A percentile compares a stretch with the other conserved stretches of the same genome.
Conservation (phyloP, 2,888 invertebrate genomes). For the Tetranychus piercei region DNA sequence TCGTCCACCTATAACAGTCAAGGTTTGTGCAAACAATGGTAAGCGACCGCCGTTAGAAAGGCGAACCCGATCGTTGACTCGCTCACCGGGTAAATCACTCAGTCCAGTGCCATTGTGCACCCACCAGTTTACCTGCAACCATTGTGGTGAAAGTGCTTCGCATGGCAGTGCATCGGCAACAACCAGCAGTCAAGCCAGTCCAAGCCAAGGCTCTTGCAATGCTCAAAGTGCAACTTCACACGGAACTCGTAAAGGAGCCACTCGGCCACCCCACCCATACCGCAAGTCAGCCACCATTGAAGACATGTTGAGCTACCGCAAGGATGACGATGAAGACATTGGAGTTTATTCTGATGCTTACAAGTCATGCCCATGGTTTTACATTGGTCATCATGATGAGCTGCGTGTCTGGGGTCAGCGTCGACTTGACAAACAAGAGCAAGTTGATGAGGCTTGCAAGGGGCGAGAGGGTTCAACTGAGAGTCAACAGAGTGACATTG, state of each 20-base stretch:
- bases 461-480: not conserved
- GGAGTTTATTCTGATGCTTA: conserved; percentile 58
- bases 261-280: not conserved
- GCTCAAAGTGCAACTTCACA: not conserved
- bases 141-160: conserved; percentile 17
- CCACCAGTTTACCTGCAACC: conserved; percentile 20
- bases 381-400: conserved; percentile 53
- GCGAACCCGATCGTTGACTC: not conserved
- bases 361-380: conserved; percentile 51
- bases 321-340: conserved; percentile 24
- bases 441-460: not conserved
- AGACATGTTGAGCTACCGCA: conserved; percentile 4
- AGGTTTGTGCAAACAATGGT: not conserved
- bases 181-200: not conserved
- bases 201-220: not conserved
- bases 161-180: not conserved
- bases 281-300: conserved; percentile 3
- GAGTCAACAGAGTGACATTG: not conserved
- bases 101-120: conserved; percentile 6
- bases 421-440: conserved; percentile 3
- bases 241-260: no score
- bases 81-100: not conserved
- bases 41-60: not conserved
- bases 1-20: no score
- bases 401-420: conserved; percentile 42